A percentile compares a stretch with the other conserved stretches of the same genome.
Evolutionary conservation across 2,797 vertebrate species (phyloP).

Genomic region (Dendrocincla fuliginosa): DNA sequence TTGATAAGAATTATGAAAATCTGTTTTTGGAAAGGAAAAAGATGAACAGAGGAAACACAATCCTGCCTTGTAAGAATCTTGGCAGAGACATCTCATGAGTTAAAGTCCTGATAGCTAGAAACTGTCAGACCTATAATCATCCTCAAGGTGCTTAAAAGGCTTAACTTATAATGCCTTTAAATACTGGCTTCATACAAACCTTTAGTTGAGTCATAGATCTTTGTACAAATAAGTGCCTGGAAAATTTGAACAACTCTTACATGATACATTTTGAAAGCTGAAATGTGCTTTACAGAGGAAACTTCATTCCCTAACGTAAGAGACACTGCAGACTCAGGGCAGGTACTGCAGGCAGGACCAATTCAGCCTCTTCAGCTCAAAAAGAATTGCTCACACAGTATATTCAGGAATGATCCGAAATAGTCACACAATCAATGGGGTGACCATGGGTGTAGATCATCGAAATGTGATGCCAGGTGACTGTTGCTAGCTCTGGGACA

Average conservation of each 20-base stretch:
- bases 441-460: background rate
- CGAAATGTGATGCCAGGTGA: background rate
- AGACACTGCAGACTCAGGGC: background rate
- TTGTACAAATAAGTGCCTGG: background rate
- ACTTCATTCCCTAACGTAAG: background rate
- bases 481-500: background rate
- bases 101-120: background rate
- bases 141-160: background rate
- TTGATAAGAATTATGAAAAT: background rate
- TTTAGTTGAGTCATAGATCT: background rate
- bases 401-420: background rate
- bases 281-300: background rate
- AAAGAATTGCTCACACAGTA: background rate
- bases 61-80: background rate
- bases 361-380: background rate
- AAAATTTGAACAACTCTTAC: background rate
- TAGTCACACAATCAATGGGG: background rate
- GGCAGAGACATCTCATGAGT: background rate
- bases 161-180: slow-evolving; percentile 1
- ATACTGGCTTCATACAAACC: background rate
- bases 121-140: background rate
- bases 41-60: background rate
- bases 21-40: background rate
- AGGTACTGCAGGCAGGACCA: background rate
- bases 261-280: background rate